phyloP scores from a whole-genome alignment of 2,888 invertebrate species.

The Drosophila multiciliata region DNA sequence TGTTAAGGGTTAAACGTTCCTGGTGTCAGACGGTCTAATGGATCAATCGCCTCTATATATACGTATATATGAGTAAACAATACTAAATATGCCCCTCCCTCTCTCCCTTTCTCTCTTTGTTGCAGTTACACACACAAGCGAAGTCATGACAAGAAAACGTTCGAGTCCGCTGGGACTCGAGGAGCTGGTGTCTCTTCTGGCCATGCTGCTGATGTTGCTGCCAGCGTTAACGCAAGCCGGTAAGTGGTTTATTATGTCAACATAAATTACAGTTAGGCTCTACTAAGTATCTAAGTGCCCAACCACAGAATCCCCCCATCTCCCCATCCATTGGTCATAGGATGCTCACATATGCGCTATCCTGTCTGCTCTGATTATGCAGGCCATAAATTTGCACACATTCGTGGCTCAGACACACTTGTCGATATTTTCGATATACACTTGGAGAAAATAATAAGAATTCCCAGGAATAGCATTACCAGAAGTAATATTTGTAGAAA shows the following conservation, averaged over 20 bases:
- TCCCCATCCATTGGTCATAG: neutral
- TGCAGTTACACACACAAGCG: slow-evolving; percentile 77
- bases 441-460: neutral
- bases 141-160: slow-evolving; percentile 84
- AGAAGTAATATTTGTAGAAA: neutral
- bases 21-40: slow-evolving; percentile 55
- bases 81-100: slow-evolving; percentile 25
- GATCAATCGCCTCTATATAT: slow-evolving; percentile 47
- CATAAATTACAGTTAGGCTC: slow-evolving; percentile 74
- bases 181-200: slow-evolving; percentile 79
- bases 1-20: slow-evolving; percentile 69
- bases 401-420: slow-evolving; percentile 36
- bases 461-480: neutral
- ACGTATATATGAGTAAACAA: slow-evolving; percentile 7
- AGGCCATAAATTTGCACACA: slow-evolving; percentile 64
- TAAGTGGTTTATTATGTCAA: slow-evolving; percentile 83
- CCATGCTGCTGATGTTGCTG: slow-evolving; percentile 67
- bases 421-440: slow-evolving; percentile 38
- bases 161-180: slow-evolving; percentile 85
- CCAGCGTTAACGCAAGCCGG: slow-evolving; percentile 82
- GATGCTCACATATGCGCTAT: slow-evolving; percentile 49
- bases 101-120: slow-evolving; percentile 44
- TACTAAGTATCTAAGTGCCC: slow-evolving; percentile 42
- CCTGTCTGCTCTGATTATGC: slow-evolving; percentile 53
- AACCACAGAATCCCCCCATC: slow-evolving; percentile 12